Conservation (phyloP, 2,113 vertebrate species). For the Rissa tridactyla region DNA sequence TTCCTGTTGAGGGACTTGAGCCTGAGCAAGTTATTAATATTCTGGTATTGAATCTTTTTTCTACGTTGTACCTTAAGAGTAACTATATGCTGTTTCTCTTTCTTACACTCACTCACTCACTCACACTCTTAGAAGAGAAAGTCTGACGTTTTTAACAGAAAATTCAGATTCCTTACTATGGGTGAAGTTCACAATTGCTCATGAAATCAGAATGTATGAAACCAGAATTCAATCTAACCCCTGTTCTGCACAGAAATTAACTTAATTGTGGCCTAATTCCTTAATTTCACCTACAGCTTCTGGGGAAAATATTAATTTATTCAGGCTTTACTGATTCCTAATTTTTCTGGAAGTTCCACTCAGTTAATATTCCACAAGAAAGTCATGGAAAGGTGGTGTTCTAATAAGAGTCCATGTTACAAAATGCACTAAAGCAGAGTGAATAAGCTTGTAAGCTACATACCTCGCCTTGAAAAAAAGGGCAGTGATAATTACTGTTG, state of each 20-base stretch:
- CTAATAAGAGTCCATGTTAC: neutral
- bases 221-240: neutral
- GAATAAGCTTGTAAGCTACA: neutral
- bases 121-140: neutral
- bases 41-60: conserved; percentile 77
- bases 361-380: neutral
- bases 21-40: conserved; percentile 95
- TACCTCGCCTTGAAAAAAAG: neutral
- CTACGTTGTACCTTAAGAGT: neutral
- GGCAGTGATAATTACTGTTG: neutral
- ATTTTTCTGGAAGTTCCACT: neutral
- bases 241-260: neutral
- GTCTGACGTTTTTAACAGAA: neutral
- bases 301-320: neutral
- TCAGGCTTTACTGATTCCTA: neutral
- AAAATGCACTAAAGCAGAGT: neutral
- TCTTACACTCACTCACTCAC: neutral
- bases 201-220: neutral
- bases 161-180: neutral
- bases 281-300: neutral
- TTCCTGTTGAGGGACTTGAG: conserved; percentile 89
- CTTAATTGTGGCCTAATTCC: neutral
- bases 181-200: neutral
- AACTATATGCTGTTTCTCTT: neutral
- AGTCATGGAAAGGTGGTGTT: neutral